These are phyloP conservation scores for Brachyhypopomus occidentalis DNA, from an alignment of 2,113 vertebrate species.

Conservation along the genomic window DNA sequence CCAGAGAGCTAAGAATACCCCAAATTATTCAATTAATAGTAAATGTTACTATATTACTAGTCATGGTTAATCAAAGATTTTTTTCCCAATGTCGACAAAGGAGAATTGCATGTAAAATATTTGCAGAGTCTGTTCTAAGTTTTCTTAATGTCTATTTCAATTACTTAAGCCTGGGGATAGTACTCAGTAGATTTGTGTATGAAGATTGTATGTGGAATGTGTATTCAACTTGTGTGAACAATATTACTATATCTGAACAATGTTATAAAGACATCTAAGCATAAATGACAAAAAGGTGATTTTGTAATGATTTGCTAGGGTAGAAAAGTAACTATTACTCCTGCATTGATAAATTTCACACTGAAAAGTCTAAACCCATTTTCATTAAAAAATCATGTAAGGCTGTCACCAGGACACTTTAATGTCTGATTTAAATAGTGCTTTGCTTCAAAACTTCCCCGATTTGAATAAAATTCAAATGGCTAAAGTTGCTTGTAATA, in stretches of 20 bases:
- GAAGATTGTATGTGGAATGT: neutral
- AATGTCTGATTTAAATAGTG: neutral
- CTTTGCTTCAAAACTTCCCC: neutral
- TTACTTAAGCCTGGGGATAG: neutral
- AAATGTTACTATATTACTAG: neutral
- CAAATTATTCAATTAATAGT: neutral
- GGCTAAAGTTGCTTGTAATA: neutral
- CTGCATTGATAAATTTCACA: neutral
- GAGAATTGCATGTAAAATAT: neutral
- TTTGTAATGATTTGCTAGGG: neutral
- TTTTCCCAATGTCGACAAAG: neutral
- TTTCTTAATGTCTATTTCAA: neutral
- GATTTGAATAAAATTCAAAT: neutral
- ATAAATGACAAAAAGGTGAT: neutral
- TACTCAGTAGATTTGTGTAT: neutral
- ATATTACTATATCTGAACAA: neutral
- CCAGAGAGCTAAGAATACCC: slow-evolving; percentile 1
- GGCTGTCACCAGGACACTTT: neutral
- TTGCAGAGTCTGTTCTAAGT: neutral
- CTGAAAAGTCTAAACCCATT: neutral
- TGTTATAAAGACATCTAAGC: neutral
- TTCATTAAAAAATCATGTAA: neutral
- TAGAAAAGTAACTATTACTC: too few species aligned
- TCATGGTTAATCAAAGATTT: neutral
- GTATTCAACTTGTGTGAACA: neutral